These are phyloP conservation scores for Raphicerus campestris DNA, from an alignment of 2,113 vertebrate species.

Conservation along the genomic window DNA sequence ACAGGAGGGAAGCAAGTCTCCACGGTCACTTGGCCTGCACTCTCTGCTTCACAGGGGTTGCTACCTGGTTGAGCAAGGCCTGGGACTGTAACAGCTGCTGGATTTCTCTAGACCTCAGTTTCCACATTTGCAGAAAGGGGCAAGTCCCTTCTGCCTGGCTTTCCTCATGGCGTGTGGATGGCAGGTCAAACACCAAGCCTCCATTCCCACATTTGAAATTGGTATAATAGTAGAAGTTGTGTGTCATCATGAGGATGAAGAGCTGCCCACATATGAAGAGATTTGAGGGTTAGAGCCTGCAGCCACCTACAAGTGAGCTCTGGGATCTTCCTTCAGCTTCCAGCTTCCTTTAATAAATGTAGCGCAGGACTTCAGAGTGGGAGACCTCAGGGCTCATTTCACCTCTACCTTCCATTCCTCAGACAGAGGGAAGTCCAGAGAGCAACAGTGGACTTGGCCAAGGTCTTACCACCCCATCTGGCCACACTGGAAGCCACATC, in stretches of 20 bases:
- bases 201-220: background rate
- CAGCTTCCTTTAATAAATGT: background rate
- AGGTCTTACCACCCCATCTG: background rate
- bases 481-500: background rate
- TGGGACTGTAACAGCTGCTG: background rate
- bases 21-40: background rate
- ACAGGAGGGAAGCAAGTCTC: background rate
- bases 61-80: background rate
- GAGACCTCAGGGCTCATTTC: background rate
- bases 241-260: background rate
- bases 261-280: background rate
- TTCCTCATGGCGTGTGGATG: background rate
- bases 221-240: background rate
- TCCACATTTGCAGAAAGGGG: background rate
- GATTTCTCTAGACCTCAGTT: background rate
- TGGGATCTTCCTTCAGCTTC: background rate
- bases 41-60: background rate
- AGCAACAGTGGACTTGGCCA: background rate
- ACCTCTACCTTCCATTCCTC: background rate
- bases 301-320: background rate
- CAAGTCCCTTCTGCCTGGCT: background rate
- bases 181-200: background rate
- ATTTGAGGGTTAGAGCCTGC: background rate
- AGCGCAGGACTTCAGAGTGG: too few relatives aligned
- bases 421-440: background rate